These are phyloP conservation scores for Barnardius zonarius DNA, from an alignment of 2,113 vertebrate species.

Conservation along the genomic window DNA sequence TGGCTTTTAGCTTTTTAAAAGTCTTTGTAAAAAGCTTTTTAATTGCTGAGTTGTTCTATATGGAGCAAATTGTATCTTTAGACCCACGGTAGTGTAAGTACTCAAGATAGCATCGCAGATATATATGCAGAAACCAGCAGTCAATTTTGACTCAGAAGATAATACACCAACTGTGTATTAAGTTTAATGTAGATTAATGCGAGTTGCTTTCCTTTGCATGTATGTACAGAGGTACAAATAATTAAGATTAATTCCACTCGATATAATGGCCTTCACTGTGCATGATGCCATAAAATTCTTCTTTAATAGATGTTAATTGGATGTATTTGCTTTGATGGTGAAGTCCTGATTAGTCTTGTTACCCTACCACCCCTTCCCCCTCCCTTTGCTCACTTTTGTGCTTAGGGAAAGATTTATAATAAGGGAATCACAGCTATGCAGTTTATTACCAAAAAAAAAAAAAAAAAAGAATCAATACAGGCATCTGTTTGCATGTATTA, in stretches of 20 bases:
- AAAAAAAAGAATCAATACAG: not conserved
- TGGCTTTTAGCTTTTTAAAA: constrained; percentile 56
- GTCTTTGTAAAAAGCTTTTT: constrained; percentile 63
- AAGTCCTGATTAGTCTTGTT: constrained; percentile 80
- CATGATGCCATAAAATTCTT: constrained; percentile 79
- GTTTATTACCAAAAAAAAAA: constrained; percentile 43
- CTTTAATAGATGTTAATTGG: constrained; percentile 84
- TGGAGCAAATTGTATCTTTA: constrained; percentile 72
- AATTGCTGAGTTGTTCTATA: constrained; percentile 54
- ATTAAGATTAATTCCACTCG: constrained; percentile 90
- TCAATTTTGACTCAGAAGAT: constrained; percentile 83
- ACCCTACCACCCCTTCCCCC: constrained; percentile 58
- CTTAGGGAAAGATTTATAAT: constrained; percentile 63
- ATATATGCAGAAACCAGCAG: constrained; percentile 71
- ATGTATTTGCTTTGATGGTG: constrained; percentile 80
- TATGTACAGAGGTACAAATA: constrained; percentile 83
- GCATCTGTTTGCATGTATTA: not conserved
- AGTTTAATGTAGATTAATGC: constrained; percentile 92
- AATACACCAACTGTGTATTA: constrained; percentile 72
- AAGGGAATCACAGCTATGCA: constrained; percentile 26
- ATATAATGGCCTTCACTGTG: constrained; percentile 81
- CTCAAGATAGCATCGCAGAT: constrained; percentile 62
- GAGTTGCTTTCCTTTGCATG: constrained; percentile 80
- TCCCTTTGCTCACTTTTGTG: constrained; percentile 32
- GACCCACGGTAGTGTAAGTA: constrained; percentile 52